These are phyloP conservation scores for Micromys minutus DNA, from an alignment of 2,113 vertebrate genomes.

Conservation along the genomic window DNA sequence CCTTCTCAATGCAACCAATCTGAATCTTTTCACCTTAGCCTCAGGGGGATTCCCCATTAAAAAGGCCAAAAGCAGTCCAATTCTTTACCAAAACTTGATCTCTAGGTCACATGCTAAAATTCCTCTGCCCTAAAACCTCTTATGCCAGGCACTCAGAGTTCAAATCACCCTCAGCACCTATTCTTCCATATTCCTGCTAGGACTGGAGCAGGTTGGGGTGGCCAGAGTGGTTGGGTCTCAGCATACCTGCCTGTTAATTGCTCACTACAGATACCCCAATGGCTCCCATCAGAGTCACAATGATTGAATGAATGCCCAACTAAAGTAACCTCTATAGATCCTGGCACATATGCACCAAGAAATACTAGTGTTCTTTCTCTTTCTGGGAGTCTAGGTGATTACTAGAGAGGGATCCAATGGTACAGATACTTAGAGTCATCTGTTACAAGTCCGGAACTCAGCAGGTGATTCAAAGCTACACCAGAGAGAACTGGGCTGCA, in stretches of 20 bases:
- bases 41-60: no score
- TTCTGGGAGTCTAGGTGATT: not conserved
- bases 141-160: no score
- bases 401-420: not conserved
- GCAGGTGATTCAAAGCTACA: not conserved
- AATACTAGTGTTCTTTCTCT: not conserved
- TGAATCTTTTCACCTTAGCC: no score
- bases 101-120: no score
- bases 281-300: not conserved
- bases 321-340: rapidly evolving
- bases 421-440: not conserved
- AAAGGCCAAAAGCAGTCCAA: no score
- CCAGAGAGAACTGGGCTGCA: no score
- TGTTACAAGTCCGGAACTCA: not conserved
- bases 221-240: not conserved
- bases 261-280: rapidly evolving
- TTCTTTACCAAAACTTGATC: no score
- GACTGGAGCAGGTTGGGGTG: no score
- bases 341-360: not conserved
- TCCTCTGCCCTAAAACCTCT: no score
- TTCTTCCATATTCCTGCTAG: no score
- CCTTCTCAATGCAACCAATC: no score
- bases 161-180: no score
- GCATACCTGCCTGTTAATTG: not conserved
- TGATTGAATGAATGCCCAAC: not conserved